These are phyloP conservation scores for Notodonta ziczac DNA, from an alignment of 2,888 invertebrate species.

Conservation along the genomic window DNA sequence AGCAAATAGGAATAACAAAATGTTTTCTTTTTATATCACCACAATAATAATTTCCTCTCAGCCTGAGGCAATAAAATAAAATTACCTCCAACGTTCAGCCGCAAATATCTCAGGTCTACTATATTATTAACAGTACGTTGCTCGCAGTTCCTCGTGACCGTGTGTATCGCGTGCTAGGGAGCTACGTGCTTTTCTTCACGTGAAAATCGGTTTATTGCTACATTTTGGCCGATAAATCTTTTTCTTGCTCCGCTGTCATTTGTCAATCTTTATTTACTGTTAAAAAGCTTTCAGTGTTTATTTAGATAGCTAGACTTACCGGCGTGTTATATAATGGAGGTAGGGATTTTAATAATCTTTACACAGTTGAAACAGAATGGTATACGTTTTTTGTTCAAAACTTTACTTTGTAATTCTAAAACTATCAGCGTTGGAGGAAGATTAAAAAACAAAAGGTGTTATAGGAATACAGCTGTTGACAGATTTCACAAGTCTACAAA, in stretches of 20 bases:
- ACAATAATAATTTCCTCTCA: no score
- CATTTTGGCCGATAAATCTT: slow-evolving; percentile 61
- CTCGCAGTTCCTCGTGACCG: slow-evolving; percentile 10
- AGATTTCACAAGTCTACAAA: no score
- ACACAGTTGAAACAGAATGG: no score
- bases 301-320: slow-evolving; percentile 25
- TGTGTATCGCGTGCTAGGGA: slow-evolving; percentile 27
- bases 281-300: slow-evolving; percentile 57
- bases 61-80: neutral
- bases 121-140: slow-evolving; percentile 1
- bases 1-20: no score
- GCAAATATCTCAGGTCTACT: slow-evolving; percentile 1
- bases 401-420: no score
- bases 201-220: slow-evolving; percentile 58
- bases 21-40: no score
- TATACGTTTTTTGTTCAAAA: no score
- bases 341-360: no score
- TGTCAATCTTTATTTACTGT: slow-evolving; percentile 71
- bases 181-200: slow-evolving; percentile 34
- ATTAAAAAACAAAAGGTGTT: no score
- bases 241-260: slow-evolving; percentile 56
- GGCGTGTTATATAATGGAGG: neutral
- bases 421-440: no score
- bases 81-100: neutral
- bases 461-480: no score